These are phyloP conservation scores for Brachionus calyciflorus DNA, from an alignment of 1,140 invertebrate genomes.

Conservation along the genomic window DNA sequence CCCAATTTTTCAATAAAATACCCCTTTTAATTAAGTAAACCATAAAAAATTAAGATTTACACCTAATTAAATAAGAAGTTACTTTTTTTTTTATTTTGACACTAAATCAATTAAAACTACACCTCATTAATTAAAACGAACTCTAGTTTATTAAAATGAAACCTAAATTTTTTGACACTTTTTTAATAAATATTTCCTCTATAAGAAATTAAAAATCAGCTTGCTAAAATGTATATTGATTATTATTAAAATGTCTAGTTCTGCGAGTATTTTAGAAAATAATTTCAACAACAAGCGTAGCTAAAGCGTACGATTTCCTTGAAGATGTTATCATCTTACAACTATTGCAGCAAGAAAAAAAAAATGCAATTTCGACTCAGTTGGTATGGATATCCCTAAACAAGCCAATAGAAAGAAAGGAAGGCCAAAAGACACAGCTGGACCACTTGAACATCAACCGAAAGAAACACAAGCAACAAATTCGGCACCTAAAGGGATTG, in stretches of 20 bases:
- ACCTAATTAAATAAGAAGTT: slow-evolving; percentile 1
- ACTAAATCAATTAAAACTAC: slow-evolving; percentile 7
- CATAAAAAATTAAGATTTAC: slow-evolving; percentile 8
- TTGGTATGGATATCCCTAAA: neutral
- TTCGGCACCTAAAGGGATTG: neutral
- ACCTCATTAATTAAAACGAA: slow-evolving; percentile 2
- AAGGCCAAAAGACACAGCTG: neutral
- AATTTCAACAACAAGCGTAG: neutral
- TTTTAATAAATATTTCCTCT: neutral
- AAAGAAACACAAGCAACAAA: neutral
- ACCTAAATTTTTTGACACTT: neutral
- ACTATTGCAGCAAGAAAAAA: neutral
- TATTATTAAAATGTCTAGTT: neutral
- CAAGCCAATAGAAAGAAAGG: neutral
- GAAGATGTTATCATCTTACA: neutral
- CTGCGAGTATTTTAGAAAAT: slow-evolving; percentile 1
- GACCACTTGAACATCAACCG: neutral
- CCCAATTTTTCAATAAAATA: neutral
- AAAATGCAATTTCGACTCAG: neutral
- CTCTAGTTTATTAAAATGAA: slow-evolving; percentile 1
- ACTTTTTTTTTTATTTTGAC: slow-evolving; percentile 3
- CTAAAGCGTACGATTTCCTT: slow-evolving; percentile 10
- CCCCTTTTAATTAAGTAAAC: neutral
- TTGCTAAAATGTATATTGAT: neutral
- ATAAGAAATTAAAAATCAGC: neutral